Conservation (phyloP, 2,888 invertebrate genomes). For the Digitonthophagus gazella region DNA sequence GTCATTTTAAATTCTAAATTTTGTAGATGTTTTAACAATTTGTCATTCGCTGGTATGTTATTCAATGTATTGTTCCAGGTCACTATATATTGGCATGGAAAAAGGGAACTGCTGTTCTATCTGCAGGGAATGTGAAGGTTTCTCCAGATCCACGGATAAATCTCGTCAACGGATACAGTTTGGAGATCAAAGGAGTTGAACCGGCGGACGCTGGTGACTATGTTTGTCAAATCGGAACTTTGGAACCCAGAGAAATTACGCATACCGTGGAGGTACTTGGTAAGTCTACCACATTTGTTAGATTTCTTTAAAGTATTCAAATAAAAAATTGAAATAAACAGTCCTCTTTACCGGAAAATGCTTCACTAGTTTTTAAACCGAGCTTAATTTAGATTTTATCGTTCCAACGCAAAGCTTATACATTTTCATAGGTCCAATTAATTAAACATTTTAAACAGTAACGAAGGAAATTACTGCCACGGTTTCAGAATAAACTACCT, state of each 20-base stretch:
- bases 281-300: conserved; percentile 47
- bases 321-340: too few species aligned
- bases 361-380: too few species aligned
- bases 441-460: neutral
- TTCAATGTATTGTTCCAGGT: conserved; percentile 49
- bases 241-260: conserved; percentile 63
- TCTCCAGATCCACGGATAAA: conserved; percentile 63
- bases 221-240: conserved; percentile 65
- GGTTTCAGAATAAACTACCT: neutral
- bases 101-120: conserved; percentile 63
- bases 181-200: conserved; percentile 63
- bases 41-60: neutral
- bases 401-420: too few species aligned
- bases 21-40: neutral
- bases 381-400: too few species aligned
- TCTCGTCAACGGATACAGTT: conserved; percentile 62
- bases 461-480: neutral
- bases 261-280: conserved; percentile 67
- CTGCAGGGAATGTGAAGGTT: conserved; percentile 64
- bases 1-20: too few species aligned
- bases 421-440: neutral
- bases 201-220: conserved; percentile 68
- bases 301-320: neutral
- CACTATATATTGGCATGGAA: conserved; percentile 65
- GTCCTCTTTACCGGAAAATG: too few species aligned